Conservation (phyloP, 2,888 invertebrate genomes). For the Microplitis deprimator region DNA sequence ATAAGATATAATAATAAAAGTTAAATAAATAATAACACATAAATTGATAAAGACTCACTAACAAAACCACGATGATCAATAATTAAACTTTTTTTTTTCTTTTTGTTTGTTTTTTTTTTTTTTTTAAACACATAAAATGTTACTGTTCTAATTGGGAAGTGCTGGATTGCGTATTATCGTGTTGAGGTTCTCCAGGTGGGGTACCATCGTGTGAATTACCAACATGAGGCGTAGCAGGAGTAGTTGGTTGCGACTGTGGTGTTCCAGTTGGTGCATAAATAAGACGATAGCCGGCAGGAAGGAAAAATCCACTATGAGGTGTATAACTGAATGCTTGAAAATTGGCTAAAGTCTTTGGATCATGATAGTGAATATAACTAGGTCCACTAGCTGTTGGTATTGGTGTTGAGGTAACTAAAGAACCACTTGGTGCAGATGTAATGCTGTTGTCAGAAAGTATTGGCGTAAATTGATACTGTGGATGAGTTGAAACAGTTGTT, state of each 20-base stretch:
- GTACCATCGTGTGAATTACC: slow-evolving; percentile 66
- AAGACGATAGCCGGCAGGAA: slow-evolving; percentile 66
- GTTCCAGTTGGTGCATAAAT: slow-evolving; percentile 65
- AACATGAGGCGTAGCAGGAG: slow-evolving; percentile 66
- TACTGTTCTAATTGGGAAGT: slow-evolving; percentile 31
- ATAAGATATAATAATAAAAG: neutral
- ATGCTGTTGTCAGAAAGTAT: slow-evolving; percentile 46
- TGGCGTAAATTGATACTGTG: slow-evolving; percentile 63
- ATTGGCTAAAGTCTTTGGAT: slow-evolving; percentile 60
- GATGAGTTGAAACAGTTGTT: slow-evolving; percentile 51
- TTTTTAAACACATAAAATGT: neutral
- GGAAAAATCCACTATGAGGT: slow-evolving; percentile 66
- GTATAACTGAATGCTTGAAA: slow-evolving; percentile 66
- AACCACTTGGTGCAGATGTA: slow-evolving; percentile 47
- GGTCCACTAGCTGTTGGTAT: slow-evolving; percentile 40
- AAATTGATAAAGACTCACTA: neutral
- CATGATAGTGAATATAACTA: slow-evolving; percentile 61
- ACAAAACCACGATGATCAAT: slow-evolving; percentile 18
- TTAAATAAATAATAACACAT: neutral
- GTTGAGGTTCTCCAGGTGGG: slow-evolving; percentile 62
- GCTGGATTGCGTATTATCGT: slow-evolving; percentile 31
- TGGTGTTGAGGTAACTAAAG: slow-evolving; percentile 58
- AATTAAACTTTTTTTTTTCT: neutral
- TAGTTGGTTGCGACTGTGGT: slow-evolving; percentile 66
- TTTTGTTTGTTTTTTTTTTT: neutral